Conservation (phyloP, 2,888 invertebrate species). For the Teinopalpus imperialis region DNA sequence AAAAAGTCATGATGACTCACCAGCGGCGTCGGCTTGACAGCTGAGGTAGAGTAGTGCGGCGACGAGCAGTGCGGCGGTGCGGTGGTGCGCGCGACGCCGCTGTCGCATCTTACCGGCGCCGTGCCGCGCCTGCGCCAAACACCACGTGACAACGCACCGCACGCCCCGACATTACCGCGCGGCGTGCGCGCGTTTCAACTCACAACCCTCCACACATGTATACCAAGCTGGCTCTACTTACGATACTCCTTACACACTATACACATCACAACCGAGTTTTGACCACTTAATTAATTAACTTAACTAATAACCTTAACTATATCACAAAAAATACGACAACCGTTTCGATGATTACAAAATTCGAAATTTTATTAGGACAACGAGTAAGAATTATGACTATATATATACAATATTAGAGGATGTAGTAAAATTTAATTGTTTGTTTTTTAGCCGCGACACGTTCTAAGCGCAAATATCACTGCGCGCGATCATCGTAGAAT, state of each 20-base stretch:
- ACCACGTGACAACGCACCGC: slow-evolving; percentile 65
- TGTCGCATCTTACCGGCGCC: slow-evolving; percentile 81
- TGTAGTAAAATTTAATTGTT: slow-evolving; percentile 34
- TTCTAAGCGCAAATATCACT: slow-evolving; percentile 48
- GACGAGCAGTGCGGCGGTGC: slow-evolving; percentile 72
- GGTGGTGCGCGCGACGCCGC: slow-evolving; percentile 70
- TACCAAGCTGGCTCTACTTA: slow-evolving; percentile 52
- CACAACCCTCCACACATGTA: slow-evolving; percentile 32
- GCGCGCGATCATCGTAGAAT: slow-evolving; percentile 63
- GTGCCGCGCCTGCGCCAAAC: slow-evolving; percentile 67
- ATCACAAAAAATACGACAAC: slow-evolving; percentile 82
- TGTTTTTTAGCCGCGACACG: slow-evolving; percentile 36
- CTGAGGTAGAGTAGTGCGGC: slow-evolving; percentile 71
- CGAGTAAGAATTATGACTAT: slow-evolving; percentile 41
- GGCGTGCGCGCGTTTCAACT: slow-evolving; percentile 50
- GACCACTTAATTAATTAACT: slow-evolving; percentile 62
- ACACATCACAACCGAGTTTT: slow-evolving; percentile 82
- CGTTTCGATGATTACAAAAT: slow-evolving; percentile 76
- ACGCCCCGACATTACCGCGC: slow-evolving; percentile 66
- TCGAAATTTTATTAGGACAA: slow-evolving; percentile 66
- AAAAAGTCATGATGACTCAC: slow-evolving; percentile 50
- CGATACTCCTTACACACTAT: slow-evolving; percentile 66
- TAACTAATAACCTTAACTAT: slow-evolving; percentile 40
- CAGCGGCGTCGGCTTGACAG: slow-evolving; percentile 70
- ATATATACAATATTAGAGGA: slow-evolving; percentile 32